Conservation (phyloP, 2,113 vertebrate genomes). For the Ascaphus truei region DNA sequence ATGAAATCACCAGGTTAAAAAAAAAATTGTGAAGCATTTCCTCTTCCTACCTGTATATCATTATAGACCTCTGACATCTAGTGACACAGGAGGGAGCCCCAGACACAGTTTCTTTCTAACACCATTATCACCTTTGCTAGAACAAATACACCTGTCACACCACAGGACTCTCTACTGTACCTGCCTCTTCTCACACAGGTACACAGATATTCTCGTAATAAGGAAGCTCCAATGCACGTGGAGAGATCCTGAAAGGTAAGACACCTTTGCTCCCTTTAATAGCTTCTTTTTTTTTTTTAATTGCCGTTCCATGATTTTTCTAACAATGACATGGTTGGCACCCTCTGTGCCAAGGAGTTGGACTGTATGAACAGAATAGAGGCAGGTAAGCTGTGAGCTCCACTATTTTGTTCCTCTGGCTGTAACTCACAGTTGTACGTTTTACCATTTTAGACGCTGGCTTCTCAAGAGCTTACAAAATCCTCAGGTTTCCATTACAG, state of each 20-base stretch:
- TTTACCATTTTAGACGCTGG: too few relatives aligned
- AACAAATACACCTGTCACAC: background rate
- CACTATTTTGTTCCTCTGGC: too few relatives aligned
- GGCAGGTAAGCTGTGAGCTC: too few relatives aligned
- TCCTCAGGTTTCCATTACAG: too few relatives aligned
- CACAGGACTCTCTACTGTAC: background rate
- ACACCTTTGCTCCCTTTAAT: background rate
- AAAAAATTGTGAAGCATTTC: too few relatives aligned
- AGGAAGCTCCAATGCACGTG: background rate
- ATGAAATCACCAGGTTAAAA: too few relatives aligned
- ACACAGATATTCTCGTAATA: background rate
- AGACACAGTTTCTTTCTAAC: background rate
- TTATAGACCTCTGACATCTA: slow-evolving; percentile 4
- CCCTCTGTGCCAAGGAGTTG: too few relatives aligned
- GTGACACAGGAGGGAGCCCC: background rate
- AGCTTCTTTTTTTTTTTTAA: background rate
- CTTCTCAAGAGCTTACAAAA: too few relatives aligned
- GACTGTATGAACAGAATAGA: too few relatives aligned
- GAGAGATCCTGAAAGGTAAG: background rate
- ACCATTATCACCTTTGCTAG: background rate
- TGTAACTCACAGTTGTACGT: too few relatives aligned
- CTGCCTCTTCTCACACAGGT: slow-evolving; percentile 12
- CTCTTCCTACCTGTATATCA: too few relatives aligned
- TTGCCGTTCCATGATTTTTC: background rate
- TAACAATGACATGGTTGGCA: too few relatives aligned